Evolutionary conservation across 2,888 invertebrate species (phyloP).

Genomic region (Dermolepida albohirtum): DNA sequence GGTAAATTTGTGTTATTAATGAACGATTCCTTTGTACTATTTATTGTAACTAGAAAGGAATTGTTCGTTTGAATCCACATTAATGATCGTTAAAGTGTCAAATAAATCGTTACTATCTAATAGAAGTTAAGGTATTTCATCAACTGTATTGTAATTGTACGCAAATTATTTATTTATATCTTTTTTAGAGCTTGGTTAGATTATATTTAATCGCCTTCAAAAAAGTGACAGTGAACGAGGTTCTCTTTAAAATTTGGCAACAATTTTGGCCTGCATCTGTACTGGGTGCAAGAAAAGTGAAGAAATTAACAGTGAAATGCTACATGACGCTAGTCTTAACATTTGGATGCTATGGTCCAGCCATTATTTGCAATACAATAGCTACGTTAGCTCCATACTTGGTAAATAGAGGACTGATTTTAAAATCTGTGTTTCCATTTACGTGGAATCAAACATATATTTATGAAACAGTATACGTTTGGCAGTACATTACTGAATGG

Average conservation of each 20-base stretch:
- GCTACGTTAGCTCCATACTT: constrained; percentile 23
- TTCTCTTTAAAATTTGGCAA: constrained; percentile 38
- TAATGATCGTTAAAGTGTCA: no score
- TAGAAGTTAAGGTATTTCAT: no score
- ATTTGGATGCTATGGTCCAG: constrained; percentile 26
- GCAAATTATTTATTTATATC: no score
- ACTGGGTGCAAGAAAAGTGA: not conserved
- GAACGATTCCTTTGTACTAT: no score
- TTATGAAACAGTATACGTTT: constrained; percentile 47
- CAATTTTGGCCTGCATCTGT: constrained; percentile 36
- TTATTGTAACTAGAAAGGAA: no score
- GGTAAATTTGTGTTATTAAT: no score
- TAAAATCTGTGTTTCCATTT: constrained; percentile 46
- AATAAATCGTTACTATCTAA: no score
- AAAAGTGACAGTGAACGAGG: constrained; percentile 31
- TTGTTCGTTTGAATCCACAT: no score
- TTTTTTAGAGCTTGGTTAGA: constrained; percentile 36
- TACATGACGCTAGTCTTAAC: constrained; percentile 20
- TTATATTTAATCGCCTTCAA: constrained; percentile 39
- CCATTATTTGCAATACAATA: constrained; percentile 22
- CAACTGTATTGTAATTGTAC: no score
- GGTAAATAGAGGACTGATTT: constrained; percentile 29
- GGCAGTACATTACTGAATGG: constrained; percentile 45
- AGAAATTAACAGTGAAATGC: constrained; percentile 13
- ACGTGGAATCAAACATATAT: constrained; percentile 40